A percentile compares a stretch with the other conserved stretches of the same genome.
Conservation (phyloP, 92 coral and sea anemone species). For the Porites evermanni region DNA sequence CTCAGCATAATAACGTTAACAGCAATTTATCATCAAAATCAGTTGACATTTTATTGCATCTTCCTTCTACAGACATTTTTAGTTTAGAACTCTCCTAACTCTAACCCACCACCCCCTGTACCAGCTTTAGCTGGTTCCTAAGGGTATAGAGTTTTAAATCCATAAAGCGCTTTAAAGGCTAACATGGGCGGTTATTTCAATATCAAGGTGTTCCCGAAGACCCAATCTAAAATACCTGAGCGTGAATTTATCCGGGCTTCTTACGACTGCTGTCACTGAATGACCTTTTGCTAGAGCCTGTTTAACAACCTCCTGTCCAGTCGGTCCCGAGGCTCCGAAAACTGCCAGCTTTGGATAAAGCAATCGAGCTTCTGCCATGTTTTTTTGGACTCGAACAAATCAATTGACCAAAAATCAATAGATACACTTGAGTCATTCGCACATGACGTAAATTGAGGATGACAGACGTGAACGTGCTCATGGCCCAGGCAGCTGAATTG, state of each 20-base stretch:
- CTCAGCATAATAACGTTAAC: too few relatives aligned
- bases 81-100: too few relatives aligned
- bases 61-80: too few relatives aligned
- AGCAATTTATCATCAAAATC: too few relatives aligned
- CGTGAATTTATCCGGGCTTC: constrained; percentile 26
- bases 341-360: constrained; percentile 28
- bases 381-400: too few relatives aligned
- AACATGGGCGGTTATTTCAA: background rate
- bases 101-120: too few relatives aligned
- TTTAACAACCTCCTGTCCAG: constrained; percentile 22
- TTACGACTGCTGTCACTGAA: constrained; percentile 42
- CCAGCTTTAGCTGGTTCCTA: too few relatives aligned
- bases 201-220: background rate
- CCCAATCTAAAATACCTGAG: constrained; percentile 1
- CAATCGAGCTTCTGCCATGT: constrained; percentile 22
- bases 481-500: constrained; percentile 30
- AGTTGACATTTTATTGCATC: too few relatives aligned
- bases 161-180: too few relatives aligned
- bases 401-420: background rate
- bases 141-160: too few relatives aligned
- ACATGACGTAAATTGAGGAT: background rate
- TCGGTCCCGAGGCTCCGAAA: constrained; percentile 46
- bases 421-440: background rate
- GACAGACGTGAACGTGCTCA: background rate
- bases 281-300: constrained; percentile 48